phyloP scores from a whole-genome alignment of 2,113 vertebrate genomes.

The Datnioides undecimradiatus region DNA sequence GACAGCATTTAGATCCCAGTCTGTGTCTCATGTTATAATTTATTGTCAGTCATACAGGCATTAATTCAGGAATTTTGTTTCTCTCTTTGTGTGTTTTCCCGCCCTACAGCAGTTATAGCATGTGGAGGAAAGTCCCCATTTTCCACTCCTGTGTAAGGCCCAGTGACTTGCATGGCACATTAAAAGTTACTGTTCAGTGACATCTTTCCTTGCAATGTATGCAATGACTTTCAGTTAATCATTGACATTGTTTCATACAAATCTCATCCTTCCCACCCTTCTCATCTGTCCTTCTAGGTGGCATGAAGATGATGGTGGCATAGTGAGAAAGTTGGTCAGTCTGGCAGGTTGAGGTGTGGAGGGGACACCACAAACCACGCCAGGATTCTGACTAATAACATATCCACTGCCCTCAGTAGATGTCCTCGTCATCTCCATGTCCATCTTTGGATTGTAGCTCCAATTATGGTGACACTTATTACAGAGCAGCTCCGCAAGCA shows the following conservation, averaged over 20 bases:
- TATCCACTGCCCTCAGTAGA: slow-evolving; percentile 32
- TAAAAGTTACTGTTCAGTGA: not conserved
- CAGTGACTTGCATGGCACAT: not conserved
- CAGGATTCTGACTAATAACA: slow-evolving; percentile 61
- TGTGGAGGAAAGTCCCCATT: not conserved
- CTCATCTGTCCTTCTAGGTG: slow-evolving; percentile 56
- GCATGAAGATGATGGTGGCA: slow-evolving; percentile 52
- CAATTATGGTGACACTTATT: slow-evolving; percentile 90
- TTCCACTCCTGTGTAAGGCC: not conserved
- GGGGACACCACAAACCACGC: slow-evolving; percentile 75
- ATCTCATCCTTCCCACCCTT: too few relatives aligned
- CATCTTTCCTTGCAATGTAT: not conserved
- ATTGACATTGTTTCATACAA: not conserved
- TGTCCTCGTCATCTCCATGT: slow-evolving; percentile 29
- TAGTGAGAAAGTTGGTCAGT: slow-evolving; percentile 62
- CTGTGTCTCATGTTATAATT: not conserved
- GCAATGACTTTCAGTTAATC: slow-evolving; percentile 1
- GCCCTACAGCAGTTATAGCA: not conserved
- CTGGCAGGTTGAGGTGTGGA: slow-evolving; percentile 77
- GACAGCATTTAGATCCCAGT: slow-evolving; percentile 12
- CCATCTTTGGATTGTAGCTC: slow-evolving; percentile 33
- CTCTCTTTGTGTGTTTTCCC: not conserved
- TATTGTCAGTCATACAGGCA: not conserved
- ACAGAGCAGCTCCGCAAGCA: slow-evolving; percentile 91
- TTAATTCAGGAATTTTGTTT: not conserved